Evolutionary conservation across 1,140 invertebrate genomes (phyloP).

Genomic region (Amyelois transitella): DNA sequence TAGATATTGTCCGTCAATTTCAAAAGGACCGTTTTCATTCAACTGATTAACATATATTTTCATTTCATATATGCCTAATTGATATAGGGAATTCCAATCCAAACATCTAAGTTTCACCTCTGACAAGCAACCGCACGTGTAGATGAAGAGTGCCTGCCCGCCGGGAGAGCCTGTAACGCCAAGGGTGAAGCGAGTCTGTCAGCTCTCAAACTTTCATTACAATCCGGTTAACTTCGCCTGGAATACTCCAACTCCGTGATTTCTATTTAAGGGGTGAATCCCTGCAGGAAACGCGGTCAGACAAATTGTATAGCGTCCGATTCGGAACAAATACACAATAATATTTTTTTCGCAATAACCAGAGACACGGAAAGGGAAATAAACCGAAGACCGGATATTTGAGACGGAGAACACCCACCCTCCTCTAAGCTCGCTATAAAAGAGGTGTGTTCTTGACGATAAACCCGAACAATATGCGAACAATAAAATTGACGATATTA

Average conservation of each 20-base stretch:
- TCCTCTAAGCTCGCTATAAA: background rate
- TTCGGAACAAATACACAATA: conserved; percentile 1
- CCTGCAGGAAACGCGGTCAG: background rate
- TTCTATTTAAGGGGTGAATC: too few species aligned
- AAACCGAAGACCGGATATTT: conserved; percentile 7
- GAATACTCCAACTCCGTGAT: too few species aligned
- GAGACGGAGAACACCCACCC: background rate
- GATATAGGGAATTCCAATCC: too few species aligned
- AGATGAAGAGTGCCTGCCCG: background rate
- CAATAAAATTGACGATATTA: conserved; percentile 3
- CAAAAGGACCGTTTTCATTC: too few species aligned
- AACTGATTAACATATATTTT: too few species aligned
- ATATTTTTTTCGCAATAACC: conserved; percentile 9
- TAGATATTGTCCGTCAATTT: too few species aligned
- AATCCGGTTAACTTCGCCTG: too few species aligned
- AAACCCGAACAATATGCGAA: conserved; percentile 2
- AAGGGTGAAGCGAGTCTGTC: background rate
- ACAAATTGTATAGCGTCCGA: background rate
- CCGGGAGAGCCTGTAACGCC: too few species aligned
- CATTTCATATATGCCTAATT: too few species aligned
- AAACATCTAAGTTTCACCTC: too few species aligned
- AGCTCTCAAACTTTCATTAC: background rate
- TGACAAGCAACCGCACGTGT: too few species aligned
- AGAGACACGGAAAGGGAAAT: conserved; percentile 6
- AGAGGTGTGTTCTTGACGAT: background rate